phyloP scores from a whole-genome alignment of 2,888 invertebrate species.

The Sinotaia quadrata region DNA sequence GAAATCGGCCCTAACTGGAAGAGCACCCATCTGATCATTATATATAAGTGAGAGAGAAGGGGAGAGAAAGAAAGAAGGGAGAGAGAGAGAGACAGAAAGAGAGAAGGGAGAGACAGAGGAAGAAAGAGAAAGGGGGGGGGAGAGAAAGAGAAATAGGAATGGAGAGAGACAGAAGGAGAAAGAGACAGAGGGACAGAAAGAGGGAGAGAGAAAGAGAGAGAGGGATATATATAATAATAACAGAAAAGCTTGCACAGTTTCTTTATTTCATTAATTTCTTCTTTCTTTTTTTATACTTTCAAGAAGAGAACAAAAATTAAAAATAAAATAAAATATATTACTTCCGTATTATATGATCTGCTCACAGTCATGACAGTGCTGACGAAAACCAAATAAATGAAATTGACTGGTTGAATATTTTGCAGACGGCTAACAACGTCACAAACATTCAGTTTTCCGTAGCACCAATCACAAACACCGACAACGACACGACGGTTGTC shows the following conservation, averaged over 20 bases:
- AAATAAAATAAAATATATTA: too few species aligned
- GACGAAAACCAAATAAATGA: neutral
- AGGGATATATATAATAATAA: too few species aligned
- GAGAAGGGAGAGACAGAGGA: neutral
- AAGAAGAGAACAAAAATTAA: too few species aligned
- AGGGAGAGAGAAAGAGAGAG: neutral
- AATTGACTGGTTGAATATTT: too few species aligned
- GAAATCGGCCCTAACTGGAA: too few species aligned
- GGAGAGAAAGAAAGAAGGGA: neutral
- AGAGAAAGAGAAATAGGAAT: neutral
- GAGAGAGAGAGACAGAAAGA: neutral
- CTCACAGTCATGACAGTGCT: too few species aligned
- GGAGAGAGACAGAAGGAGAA: neutral
- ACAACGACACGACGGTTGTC: conserved; percentile 35
- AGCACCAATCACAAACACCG: conserved; percentile 43
- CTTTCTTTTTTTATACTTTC: too few species aligned
- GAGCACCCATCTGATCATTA: too few species aligned
- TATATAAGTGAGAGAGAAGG: neutral
- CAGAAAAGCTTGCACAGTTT: too few species aligned
- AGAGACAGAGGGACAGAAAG: neutral
- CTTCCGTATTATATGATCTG: too few species aligned
- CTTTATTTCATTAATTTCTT: too few species aligned
- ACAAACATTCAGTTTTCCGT: conserved; percentile 34
- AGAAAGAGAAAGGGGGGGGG: neutral
- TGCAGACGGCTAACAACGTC: conserved; percentile 34